Evolutionary conservation across 2,888 invertebrate species (phyloP), one percentile per base, ranked within the genome.

Genomic region (Portevinia maculata): DNA sequence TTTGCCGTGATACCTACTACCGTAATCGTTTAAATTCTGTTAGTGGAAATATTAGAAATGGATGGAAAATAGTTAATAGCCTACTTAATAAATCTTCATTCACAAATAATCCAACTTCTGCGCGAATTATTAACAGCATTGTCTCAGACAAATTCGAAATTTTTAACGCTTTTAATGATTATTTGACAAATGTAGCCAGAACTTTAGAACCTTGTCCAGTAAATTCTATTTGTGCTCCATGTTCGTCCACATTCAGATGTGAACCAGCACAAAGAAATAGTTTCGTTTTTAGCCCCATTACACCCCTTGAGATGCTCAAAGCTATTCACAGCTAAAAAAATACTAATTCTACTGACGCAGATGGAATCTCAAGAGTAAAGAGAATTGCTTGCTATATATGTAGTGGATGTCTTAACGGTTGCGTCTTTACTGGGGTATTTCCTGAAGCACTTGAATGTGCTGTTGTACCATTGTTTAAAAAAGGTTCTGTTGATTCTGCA

Each of bases 141-240:
- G 11, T 52, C 1, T 41, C 8, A 15, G 70, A 59, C 41, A 59
- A 70, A 7, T 30, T 24, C 15, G 60, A 1, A 21, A 50, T 32
- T 52, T 50, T 60, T 11, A n/a, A 60, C 41, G 52, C 52, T 28
- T 71, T 71, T 34, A 71, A 60, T 44, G 21, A 24, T 7, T 60
- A 44, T 44, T 53, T 71, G 15, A 24, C 70, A 9, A 71, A 46
- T n/a, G 28, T 41, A 9, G 34, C n/a, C 9, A n/a, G 24, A 19
- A 50, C 28, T 4, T 28, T 60, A 44, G 60, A 52, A 52, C 21
- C 41, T 8, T 5, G 9, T 44, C 39, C 24, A 39, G 50, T 41
- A 28, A 11, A 28, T 32, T 39, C 30, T 6, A 13, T n/a, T 39
- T 69, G 24, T 57, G 9, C 13, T 34, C 9, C n/a, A 13, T 34